phyloP scores from a whole-genome alignment of 1,140 invertebrate species.

The Armadillidium nasatum region DNA sequence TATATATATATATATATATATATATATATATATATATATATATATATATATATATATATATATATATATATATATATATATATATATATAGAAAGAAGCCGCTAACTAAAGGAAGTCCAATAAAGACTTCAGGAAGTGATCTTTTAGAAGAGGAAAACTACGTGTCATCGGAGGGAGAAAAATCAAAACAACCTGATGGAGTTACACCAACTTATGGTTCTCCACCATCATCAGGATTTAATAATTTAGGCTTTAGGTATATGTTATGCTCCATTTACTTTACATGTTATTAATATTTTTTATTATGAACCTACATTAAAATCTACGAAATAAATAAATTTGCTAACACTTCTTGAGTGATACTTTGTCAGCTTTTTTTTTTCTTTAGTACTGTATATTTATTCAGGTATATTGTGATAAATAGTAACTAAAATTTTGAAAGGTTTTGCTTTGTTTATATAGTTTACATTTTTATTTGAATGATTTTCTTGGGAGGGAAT shows the following conservation, averaged over 20 bases:
- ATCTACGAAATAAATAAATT: too few relatives aligned
- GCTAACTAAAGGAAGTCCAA: neutral
- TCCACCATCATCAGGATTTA: neutral
- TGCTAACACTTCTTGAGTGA: too few relatives aligned
- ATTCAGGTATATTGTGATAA: too few relatives aligned
- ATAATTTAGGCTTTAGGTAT: neutral
- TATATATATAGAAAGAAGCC: neutral
- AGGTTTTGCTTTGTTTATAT: too few relatives aligned
- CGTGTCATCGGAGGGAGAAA: constrained; percentile 26
- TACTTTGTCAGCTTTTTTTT: too few relatives aligned
- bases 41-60: constrained; percentile 19
- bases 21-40: too few relatives aligned
- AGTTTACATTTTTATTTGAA: too few relatives aligned
- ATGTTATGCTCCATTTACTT: neutral
- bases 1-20: too few relatives aligned
- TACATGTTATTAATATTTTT: too few relatives aligned
- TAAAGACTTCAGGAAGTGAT: neutral
- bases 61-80: neutral
- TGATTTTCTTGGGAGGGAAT: neutral
- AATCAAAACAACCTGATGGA: neutral
- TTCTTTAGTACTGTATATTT: too few relatives aligned
- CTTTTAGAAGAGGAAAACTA: neutral
- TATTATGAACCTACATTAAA: too few relatives aligned
- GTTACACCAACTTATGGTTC: neutral
- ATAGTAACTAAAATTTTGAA: too few relatives aligned